Evolutionary conservation across 53 echinoderm and acorn worm genomes (phyloP), one percentile per base, ranked within the genome.

Genomic region (Holothuria leucospilota): DNA sequence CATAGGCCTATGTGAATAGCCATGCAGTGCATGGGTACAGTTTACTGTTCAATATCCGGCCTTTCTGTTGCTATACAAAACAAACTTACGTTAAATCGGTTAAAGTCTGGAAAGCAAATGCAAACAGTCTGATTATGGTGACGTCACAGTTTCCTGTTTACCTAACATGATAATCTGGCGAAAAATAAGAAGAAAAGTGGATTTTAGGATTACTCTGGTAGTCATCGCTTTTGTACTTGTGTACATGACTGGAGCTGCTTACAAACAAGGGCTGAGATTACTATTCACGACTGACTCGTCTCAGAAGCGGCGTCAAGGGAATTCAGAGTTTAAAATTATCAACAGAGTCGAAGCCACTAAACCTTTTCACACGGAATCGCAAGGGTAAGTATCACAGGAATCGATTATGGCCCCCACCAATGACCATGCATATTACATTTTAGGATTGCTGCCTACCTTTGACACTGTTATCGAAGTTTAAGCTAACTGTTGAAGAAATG

Each of bases 141-240:
- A 68, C 68, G 68, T 68, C 68, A 6, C 10, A 29, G 18, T 6
- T 20, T 28, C 68, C 29, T 28, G 8, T 56, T 29, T 27, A 28
- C 26, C 29, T 15, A 29, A 68, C 5, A 72, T 72, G 72, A 72
- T 30, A 24, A 18, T 72, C 34, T 72, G 21, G 8, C 39, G 72
- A 42, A 72, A 20, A 72, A 18, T n/a, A n/a, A n/a, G 49, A 14
- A 39, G 20, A 40, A 72, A 72, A 40, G 21, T 70, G 72, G 72
- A 72, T 39, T 11, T 72, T 16, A 41, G 18, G 13, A 72, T 72
- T 6, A 49, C 40, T 40, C 40, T 39, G 46, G 16, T 39, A 39
- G 46, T 39, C 13, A 18, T 72, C 9, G 12, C 34, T 0, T 72
- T 72, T 11, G 4, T 72, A 24, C n/a, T 39, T 30, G 18, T 72